Base-by-base conservation (phyloP, 2,797 vertebrate species). In the Sebastiscus albofasciatus region DNA sequence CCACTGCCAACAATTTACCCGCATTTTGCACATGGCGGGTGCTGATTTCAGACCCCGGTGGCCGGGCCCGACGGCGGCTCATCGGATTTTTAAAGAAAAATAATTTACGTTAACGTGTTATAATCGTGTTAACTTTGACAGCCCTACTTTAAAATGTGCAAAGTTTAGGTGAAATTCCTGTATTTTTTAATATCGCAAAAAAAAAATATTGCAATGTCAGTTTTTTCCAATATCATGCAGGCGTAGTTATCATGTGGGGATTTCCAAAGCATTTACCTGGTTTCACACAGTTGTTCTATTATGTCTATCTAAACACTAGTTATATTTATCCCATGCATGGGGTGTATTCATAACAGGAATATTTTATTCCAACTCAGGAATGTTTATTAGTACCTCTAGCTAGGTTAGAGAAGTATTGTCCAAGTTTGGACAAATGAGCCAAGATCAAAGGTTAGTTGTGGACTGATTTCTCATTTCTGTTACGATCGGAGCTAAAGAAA, bases 191-290 rank as follows among this genome's bases (percentile, higher is more conserved):
- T 46, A 46, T 46, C 3, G 42, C 0, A 46, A 46, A 46, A 42
- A 42, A 16, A 16, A 39, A 14, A 39, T 39, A 14, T 42, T 46
- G 42, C 16, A 46, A 46, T 46, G 42, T 46, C 42, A 46, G 42
- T 46, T 46, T 46, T 46, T 46, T 46, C 36, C 16, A 18, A 46
- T 18, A 46, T 46, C 16, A 1, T 18, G 42, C 0, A 46, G 42
- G 6, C 42, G 2, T 46, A 46, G 42, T 46, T 46, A 3, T 46
- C 16, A 46, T 46, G 42, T 46, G 6, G 49, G 5, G 20, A 42
- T 60, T 77, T 75, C 33, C 65, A 34, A 61, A 31, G 29, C 20
- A 26, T 33, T 60, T 22, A 29, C 46, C 70, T 67, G 9, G 3
- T 74, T 68, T 34, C 8, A 59, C 16, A 22, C 5, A 0, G 22